Conservation (phyloP, 53 echinoderm and acorn worm genomes). For the Mesocentrotus franciscanus region DNA sequence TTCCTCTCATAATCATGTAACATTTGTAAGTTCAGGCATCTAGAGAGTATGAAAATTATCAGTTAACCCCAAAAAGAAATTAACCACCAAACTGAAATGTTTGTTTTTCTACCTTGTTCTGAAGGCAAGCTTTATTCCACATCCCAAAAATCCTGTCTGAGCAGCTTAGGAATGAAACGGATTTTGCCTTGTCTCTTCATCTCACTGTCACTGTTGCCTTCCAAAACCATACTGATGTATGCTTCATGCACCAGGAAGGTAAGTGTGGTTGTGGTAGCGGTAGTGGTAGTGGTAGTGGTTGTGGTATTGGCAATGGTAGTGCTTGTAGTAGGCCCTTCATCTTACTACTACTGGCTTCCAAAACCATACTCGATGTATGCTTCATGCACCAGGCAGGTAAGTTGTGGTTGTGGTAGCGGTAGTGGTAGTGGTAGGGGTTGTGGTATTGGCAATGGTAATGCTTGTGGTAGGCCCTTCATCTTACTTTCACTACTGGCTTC, state of each 20-base stretch:
- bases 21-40: no score
- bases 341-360: constrained; percentile 91
- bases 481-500: no score
- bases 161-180: constrained; percentile 87
- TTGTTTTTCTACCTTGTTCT: neutral
- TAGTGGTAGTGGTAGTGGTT: neutral
- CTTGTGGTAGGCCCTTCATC: no score
- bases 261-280: constrained; percentile 31
- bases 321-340: constrained; percentile 61
- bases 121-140: constrained; percentile 89
- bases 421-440: no score
- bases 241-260: constrained; percentile 97
- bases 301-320: no score
- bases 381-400: constrained; percentile 98
- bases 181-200: constrained; percentile 90
- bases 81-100: no score
- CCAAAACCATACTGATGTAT: constrained; percentile 88
- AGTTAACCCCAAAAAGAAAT: no score
- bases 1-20: no score
- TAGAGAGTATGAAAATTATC: no score
- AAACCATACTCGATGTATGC: constrained; percentile 86
- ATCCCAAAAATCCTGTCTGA: constrained; percentile 85
- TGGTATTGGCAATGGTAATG: no score
- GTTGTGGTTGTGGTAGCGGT: neutral
- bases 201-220: constrained; percentile 87